Conservation (phyloP, 1,140 invertebrate genomes). For the Hestina assimilis region DNA sequence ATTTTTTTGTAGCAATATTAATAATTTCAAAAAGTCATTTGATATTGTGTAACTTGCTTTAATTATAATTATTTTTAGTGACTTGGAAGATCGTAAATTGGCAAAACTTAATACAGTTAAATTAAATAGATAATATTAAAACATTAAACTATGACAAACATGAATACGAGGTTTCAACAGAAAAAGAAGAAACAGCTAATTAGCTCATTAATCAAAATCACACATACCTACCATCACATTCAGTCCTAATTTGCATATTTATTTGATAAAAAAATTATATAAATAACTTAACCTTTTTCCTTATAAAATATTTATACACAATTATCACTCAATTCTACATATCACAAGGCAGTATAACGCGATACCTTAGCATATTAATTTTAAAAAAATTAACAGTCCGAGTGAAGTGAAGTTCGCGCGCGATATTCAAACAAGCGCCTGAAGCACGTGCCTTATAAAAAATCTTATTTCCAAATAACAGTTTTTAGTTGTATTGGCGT, state of each 20-base stretch:
- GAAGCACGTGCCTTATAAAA: constrained; percentile 48
- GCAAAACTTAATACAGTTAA: no score
- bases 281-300: not conserved
- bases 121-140: no score
- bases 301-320: not conserved
- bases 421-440: constrained; percentile 15
- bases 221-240: constrained; percentile 7
- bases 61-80: not conserved
- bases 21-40: constrained; percentile 30
- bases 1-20: constrained; percentile 47
- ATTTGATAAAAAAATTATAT: constrained; percentile 10
- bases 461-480: constrained; percentile 46
- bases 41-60: not conserved
- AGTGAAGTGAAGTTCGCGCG: not conserved
- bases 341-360: not conserved
- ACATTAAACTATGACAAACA: not conserved
- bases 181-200: constrained; percentile 1
- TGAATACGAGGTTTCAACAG: not conserved
- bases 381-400: not conserved
- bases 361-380: not conserved
- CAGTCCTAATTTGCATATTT: constrained; percentile 3
- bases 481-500: constrained; percentile 54
- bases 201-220: constrained; percentile 8
- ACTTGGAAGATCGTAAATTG: no score
- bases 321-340: not conserved